Evolutionary conservation across 2,888 invertebrate genomes (phyloP).

Genomic region (Frankliniella intonsa): DNA sequence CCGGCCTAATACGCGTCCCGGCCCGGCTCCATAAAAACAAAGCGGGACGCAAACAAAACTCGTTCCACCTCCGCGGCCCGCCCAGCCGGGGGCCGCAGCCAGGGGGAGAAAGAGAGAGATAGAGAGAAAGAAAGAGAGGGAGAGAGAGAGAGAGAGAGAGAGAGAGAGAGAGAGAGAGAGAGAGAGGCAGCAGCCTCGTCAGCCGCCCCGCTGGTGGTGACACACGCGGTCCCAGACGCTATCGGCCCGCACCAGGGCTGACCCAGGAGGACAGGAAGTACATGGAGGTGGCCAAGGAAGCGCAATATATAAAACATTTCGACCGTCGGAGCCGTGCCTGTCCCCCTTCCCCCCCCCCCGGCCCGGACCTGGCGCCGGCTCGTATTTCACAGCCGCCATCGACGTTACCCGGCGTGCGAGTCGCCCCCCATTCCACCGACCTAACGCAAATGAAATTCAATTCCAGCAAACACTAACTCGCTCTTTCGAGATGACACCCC

Average conservation of each 20-base stretch:
- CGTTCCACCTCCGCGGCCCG: neutral
- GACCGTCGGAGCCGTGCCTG: neutral
- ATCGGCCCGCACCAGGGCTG: neutral
- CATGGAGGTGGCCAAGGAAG: too few species aligned
- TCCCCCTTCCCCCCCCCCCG: neutral
- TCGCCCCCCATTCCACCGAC: neutral
- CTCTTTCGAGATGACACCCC: too few species aligned
- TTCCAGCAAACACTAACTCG: too few species aligned
- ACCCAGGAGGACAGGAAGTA: neutral
- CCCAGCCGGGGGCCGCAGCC: neutral
- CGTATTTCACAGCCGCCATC: neutral
- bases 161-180: conserved; percentile 1
- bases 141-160: neutral
- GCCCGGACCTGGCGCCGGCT: neutral
- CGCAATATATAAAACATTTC: neutral
- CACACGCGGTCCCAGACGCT: neutral
- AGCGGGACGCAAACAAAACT: neutral
- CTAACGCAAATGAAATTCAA: too few species aligned
- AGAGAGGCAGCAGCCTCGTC: neutral
- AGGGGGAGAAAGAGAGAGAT: neutral
- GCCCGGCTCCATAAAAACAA: neutral
- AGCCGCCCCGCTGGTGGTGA: neutral
- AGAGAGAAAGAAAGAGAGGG: too few species aligned
- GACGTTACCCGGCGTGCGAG: neutral
- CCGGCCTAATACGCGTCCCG: neutral